These are phyloP conservation scores for Anguilla pacifica DNA, from an alignment of 2,797 vertebrate species.

Conservation along the genomic window DNA sequence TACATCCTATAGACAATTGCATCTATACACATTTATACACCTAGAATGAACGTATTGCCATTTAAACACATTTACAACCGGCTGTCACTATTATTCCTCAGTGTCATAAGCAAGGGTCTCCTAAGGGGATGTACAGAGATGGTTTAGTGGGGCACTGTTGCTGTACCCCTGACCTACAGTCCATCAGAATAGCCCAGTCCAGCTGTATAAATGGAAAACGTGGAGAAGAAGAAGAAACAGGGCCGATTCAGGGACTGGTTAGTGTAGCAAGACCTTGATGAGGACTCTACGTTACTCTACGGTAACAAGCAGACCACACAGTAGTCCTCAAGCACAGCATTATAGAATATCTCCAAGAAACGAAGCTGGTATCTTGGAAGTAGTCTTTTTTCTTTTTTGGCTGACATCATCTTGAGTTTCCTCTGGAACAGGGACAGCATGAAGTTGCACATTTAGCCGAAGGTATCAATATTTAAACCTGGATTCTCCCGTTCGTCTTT, in stretches of 20 bases:
- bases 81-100: background rate
- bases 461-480: background rate
- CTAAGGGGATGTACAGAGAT: background rate
- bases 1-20: constrained; percentile 23
- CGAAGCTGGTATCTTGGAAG: background rate
- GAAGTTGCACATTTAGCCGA: background rate
- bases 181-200: background rate
- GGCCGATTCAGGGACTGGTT: background rate
- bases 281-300: background rate
- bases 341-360: background rate
- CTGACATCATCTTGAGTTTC: background rate
- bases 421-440: background rate
- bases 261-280: background rate
- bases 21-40: constrained; percentile 27
- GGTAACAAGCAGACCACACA: constrained; percentile 1
- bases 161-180: background rate
- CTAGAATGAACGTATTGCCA: constrained; percentile 24
- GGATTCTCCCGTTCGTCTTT: background rate
- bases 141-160: background rate
- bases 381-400: background rate
- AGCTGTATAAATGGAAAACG: background rate
- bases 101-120: background rate
- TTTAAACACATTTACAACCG: constrained; percentile 22
- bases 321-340: background rate
- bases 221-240: background rate